Percentiles rank a stretch among this genome's conserved stretches.
Conservation (phyloP, 1,140 invertebrate species). For the Parapsyche elsis region DNA sequence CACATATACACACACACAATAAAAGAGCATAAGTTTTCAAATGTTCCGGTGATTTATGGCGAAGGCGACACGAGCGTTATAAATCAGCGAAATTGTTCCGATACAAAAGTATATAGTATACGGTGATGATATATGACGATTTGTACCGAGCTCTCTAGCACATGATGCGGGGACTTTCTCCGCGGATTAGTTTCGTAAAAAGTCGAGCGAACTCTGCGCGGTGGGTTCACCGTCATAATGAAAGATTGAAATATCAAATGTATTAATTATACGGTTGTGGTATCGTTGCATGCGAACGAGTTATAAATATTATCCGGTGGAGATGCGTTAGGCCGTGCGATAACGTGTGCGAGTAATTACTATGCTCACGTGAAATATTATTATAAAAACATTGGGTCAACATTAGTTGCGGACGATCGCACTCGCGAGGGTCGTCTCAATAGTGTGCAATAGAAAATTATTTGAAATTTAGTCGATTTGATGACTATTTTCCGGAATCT, state of each 20-base stretch:
- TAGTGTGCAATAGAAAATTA: not conserved
- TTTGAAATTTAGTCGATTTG: not conserved
- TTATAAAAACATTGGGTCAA: conserved; percentile 47
- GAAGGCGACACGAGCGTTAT: too few relatives aligned
- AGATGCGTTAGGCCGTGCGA: conserved; percentile 29
- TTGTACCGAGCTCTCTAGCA: not conserved
- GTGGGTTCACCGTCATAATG: conserved; percentile 17
- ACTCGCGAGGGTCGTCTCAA: not conserved
- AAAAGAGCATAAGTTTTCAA: too few relatives aligned
- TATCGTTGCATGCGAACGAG: conserved; percentile 44
- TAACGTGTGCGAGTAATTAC: conserved; percentile 49
- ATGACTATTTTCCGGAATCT: not conserved
- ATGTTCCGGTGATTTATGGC: too few relatives aligned
- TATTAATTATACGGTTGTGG: conserved; percentile 49
- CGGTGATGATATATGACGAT: not conserved
- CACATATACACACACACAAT: too few relatives aligned
- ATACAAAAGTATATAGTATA: too few relatives aligned
- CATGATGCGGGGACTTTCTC: conserved; percentile 8
- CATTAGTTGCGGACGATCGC: conserved; percentile 20
- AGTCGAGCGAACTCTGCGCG: not conserved
- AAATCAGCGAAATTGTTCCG: too few relatives aligned
- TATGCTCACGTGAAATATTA: conserved; percentile 51
- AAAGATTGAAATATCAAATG: conserved; percentile 55
- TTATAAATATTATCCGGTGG: conserved; percentile 43
- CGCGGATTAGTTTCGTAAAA: conserved; percentile 9